Percentiles rank a stretch among this genome's conserved stretches.
Conservation (phyloP, 2,888 invertebrate genomes). For the Cepaea hortensis region DNA sequence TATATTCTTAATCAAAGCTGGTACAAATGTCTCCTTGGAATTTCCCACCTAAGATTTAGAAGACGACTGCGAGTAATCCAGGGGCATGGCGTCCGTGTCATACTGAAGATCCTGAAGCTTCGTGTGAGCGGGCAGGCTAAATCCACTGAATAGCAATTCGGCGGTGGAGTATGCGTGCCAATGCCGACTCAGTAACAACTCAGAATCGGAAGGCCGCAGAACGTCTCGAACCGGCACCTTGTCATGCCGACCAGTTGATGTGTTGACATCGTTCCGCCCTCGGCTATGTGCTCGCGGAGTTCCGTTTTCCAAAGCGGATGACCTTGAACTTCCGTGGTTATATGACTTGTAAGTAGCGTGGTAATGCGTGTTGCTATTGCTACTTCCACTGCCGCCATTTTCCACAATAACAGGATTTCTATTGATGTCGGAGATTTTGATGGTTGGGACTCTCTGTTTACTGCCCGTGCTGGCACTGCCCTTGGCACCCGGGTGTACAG, state of each 20-base stretch:
- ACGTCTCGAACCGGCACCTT: constrained; percentile 45
- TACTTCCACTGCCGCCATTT: constrained; percentile 16
- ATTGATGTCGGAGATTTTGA: constrained; percentile 53
- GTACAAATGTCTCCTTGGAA: too few relatives aligned
- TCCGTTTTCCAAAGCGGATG: constrained; percentile 18
- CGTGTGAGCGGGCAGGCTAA: constrained; percentile 48
- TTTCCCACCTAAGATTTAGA: constrained; percentile 35
- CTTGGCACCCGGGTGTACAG: constrained; percentile 38
- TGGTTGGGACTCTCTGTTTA: constrained; percentile 49
- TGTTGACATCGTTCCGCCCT: constrained; percentile 37
- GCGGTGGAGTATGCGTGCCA: constrained; percentile 46
- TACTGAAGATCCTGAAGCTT: constrained; percentile 49
- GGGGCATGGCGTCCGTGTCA: constrained; percentile 52
- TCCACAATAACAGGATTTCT: constrained; percentile 53
- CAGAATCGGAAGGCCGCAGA: constrained; percentile 48
- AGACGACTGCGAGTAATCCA: constrained; percentile 53
- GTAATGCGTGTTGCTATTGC: constrained; percentile 18
- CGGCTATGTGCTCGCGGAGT: constrained; percentile 13
- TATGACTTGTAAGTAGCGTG: constrained; percentile 8
- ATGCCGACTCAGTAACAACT: constrained; percentile 46
- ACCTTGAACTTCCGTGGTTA: constrained; percentile 15
- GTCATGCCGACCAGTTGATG: constrained; percentile 37
- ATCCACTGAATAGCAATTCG: constrained; percentile 48
- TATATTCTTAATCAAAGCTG: too few relatives aligned
- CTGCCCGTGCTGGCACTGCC: constrained; percentile 42